Percentiles rank a stretch among this genome's conserved stretches.
phyloP scores from a whole-genome alignment of 1,140 invertebrate genomes.

The Drosophila bocki region DNA sequence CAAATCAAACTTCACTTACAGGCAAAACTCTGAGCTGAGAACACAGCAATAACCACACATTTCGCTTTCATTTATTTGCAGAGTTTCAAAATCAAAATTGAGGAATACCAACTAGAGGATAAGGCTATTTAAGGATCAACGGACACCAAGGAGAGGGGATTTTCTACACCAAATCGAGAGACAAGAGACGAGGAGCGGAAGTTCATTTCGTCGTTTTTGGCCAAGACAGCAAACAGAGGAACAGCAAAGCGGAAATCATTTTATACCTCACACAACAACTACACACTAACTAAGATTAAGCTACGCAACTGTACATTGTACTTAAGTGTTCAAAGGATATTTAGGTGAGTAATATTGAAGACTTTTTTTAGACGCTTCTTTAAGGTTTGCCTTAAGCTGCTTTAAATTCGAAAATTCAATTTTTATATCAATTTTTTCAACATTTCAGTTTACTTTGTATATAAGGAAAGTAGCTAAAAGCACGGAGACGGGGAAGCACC shows the following conservation, averaged over 20 bases:
- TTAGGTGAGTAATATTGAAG: conserved; percentile 54
- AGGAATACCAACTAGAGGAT: conserved; percentile 79
- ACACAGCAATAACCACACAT: conserved; percentile 16
- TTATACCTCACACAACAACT: conserved; percentile 79
- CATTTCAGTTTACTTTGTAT: conserved; percentile 72
- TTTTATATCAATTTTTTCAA: background rate
- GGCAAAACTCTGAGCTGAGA: conserved; percentile 19
- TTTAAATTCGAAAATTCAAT: too few relatives aligned
- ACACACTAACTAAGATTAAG: conserved; percentile 70
- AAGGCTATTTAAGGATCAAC: conserved; percentile 73
- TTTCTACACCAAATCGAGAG: conserved; percentile 65
- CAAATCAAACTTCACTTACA: conserved; percentile 41
- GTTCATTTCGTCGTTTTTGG: conserved; percentile 40
- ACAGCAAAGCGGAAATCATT: conserved; percentile 76
- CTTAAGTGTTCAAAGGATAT: conserved; percentile 84
- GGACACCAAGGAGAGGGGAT: conserved; percentile 59
- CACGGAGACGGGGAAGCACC: conserved; percentile 53
- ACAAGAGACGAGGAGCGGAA: conserved; percentile 23
- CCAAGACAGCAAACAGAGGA: conserved; percentile 60
- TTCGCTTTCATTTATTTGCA: conserved; percentile 54
- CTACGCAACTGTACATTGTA: conserved; percentile 82
- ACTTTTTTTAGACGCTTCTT: too few relatives aligned
- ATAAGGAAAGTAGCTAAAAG: conserved; percentile 83
- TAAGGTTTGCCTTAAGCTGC: too few relatives aligned
- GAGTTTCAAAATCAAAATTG: conserved; percentile 84